Conservation (phyloP, 2,888 invertebrate species). For the Abscondita cerata region DNA sequence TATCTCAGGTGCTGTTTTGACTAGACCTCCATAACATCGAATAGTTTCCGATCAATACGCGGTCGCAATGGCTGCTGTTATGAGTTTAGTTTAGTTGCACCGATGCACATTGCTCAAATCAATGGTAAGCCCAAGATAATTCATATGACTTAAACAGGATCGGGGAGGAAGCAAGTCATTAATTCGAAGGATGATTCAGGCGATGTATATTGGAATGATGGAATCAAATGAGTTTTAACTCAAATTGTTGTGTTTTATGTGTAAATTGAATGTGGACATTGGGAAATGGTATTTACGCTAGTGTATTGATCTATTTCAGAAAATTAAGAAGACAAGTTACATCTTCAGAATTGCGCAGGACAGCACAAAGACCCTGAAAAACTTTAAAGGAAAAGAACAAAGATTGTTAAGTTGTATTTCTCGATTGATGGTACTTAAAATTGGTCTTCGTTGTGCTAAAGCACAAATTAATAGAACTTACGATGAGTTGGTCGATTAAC, state of each 20-base stretch:
- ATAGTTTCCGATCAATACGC: conserved; percentile 70
- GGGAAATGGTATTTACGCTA: too few relatives aligned
- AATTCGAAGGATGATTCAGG: conserved; percentile 99
- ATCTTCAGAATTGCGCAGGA: conserved; percentile 78
- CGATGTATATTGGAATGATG: conserved; percentile 93
- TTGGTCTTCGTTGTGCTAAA: conserved; percentile 37
- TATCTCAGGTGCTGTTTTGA: conserved; percentile 52
- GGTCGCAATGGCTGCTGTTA: conserved; percentile 70
- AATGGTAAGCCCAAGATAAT: conserved; percentile 86
- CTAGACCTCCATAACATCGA: conserved; percentile 52
- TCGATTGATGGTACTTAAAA: conserved; percentile 69
- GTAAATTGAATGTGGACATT: too few relatives aligned
- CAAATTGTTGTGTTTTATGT: neutral
- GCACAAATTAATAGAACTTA: conserved; percentile 36
- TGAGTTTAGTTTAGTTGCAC: conserved; percentile 74
- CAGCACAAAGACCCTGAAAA: conserved; percentile 86
- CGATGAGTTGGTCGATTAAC: too few relatives aligned
- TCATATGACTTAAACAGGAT: conserved; percentile 77
- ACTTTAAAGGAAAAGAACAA: conserved; percentile 62
- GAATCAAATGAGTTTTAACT: conserved; percentile 84
- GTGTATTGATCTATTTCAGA: conserved; percentile 61
- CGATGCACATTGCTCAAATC: conserved; percentile 74
- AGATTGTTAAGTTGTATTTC: conserved; percentile 73
- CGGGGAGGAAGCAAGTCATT: conserved; percentile 87
- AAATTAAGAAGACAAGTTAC: conserved; percentile 83